phyloP scores from a whole-genome alignment of 1,140 invertebrate species.

The Habropoda laboriosa region DNA sequence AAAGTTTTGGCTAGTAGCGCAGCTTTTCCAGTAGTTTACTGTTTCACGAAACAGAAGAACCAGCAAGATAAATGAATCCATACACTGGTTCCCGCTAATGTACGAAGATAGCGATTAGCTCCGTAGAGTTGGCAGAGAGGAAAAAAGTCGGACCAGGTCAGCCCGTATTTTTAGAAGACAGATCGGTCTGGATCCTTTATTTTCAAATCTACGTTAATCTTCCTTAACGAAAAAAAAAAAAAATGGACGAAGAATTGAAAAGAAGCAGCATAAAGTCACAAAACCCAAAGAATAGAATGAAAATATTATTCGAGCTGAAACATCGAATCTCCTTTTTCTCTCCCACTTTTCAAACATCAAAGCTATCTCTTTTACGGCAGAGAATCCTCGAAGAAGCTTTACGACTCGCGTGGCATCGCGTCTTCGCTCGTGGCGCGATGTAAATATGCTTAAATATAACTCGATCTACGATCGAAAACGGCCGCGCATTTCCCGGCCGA shows the following conservation, averaged over 20 bases:
- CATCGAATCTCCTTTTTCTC: not conserved
- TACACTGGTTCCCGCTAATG: not conserved
- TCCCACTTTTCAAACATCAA: not conserved
- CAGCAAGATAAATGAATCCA: not conserved
- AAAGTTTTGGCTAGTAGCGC: too few species aligned
- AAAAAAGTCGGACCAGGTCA: slow-evolving; percentile 49
- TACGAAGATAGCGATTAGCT: not conserved
- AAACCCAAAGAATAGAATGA: not conserved
- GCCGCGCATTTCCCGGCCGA: not conserved
- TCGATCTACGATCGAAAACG: slow-evolving; percentile 39
- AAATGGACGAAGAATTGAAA: not conserved
- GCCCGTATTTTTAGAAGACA: slow-evolving; percentile 54
- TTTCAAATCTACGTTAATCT: not conserved
- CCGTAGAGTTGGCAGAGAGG: slow-evolving; percentile 4
- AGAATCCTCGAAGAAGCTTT: slow-evolving; percentile 38
- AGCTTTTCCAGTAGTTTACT: too few species aligned
- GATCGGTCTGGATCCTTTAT: slow-evolving; percentile 29
- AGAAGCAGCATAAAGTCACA: too few species aligned
- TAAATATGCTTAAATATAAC: slow-evolving; percentile 54
- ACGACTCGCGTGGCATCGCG: slow-evolving; percentile 7
- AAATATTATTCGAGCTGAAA: too few species aligned
- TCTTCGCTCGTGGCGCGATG: slow-evolving; percentile 15
- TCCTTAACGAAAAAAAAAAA: not conserved
- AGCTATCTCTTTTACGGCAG: not conserved
- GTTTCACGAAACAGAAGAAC: not conserved